phyloP scores from a whole-genome alignment of 2,113 vertebrate genomes.

The Petaurus breviceps region DNA sequence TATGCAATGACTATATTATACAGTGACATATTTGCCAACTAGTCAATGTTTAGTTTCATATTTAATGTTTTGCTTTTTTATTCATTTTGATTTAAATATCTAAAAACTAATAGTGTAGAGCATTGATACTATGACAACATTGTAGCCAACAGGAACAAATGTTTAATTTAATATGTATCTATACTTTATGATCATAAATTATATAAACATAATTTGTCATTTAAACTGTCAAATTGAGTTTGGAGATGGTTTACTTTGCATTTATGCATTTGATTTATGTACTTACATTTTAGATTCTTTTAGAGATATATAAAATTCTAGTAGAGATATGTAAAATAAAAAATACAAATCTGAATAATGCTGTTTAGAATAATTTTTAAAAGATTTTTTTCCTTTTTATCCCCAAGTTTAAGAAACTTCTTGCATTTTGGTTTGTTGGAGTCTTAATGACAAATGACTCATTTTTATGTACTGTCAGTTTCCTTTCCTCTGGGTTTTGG shows the following conservation, averaged over 20 bases:
- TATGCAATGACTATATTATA: neutral
- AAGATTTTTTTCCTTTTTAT: neutral
- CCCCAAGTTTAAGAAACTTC: neutral
- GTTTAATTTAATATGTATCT: neutral
- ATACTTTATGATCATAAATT: neutral
- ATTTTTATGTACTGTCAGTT: neutral
- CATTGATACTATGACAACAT: neutral
- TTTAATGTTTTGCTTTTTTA: neutral
- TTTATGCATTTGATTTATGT: neutral
- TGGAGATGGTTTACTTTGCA: neutral
- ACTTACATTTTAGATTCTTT: neutral
- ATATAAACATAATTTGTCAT: neutral
- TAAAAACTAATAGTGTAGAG: neutral
- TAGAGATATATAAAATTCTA: neutral
- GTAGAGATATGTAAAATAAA: neutral
- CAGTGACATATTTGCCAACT: neutral
- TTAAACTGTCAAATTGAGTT: neutral
- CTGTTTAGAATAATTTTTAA: constrained; percentile 6
- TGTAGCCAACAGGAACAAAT: neutral
- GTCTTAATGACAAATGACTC: neutral
- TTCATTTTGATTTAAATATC: neutral
- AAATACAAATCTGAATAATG: constrained; percentile 14
- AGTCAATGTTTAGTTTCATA: neutral
- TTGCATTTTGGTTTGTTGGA: constrained; percentile 6
- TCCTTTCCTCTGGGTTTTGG: neutral